Base-by-base conservation (phyloP, 2,888 invertebrate genomes). In the Tolmerus cingulatus region DNA sequence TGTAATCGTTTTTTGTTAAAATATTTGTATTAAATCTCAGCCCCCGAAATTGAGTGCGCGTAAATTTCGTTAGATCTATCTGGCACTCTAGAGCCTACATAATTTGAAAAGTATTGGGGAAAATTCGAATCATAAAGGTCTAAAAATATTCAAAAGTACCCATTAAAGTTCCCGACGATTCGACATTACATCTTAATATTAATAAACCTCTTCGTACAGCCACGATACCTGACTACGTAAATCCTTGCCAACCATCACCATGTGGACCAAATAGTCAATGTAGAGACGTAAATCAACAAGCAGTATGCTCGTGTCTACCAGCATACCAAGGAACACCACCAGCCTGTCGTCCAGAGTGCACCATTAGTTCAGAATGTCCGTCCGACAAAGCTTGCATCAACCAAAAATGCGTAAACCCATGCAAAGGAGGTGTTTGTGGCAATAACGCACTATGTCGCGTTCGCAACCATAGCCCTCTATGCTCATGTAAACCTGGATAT, bases 251-350 rank as follows among this genome's bases (percentile, higher is more conserved):
- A 86, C 96, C 96, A 51, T 95, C 95, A 82, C 96, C 96, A 1
- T 97, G 96, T 91, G 96, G 96, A 84, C 94, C 96, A 43, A 96
- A 97, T 90, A 96, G 96, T 87, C 93, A 95, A 90, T 97, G 97
- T 91, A 94, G 95, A 37, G 95, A 95, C 90, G 93, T 94, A 37
- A 96, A 96, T 90, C 94, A 94, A 16, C 95, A 95, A 90, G 96
- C 96, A 7, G 95, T 95, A 9, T 97, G 97, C 91, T 95, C 96
- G 30, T 97, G 97, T 91, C 92, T 95, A 90, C 94, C 95, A 8
- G 94, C 94, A 89, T 96, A 95, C 90, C 93, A 95, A 40, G 97
- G 97, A 23, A 94, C 95, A 90, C 97, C 97, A 23, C 96, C 95
- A 87, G 95, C 95, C 16, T 97, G 96, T 91, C 93, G 96, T 89